Base-by-base conservation (phyloP, 2,888 invertebrate species). In the Chrysolina oricalcia region DNA sequence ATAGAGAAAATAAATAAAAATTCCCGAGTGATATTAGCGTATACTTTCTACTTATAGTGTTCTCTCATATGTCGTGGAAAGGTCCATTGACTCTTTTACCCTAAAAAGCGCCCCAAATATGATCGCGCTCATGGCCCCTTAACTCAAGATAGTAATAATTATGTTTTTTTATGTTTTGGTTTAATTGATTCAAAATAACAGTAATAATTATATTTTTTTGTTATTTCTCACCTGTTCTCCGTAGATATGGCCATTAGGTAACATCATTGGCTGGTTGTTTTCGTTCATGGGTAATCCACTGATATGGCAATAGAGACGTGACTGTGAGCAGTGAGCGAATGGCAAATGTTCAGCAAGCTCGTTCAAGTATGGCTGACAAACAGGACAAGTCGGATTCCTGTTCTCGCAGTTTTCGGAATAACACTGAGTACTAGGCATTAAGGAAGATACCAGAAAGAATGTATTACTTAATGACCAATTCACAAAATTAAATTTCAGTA, bases 241-340 rank as follows among this genome's bases (percentile, higher is more conserved):
- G 87, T 98, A 99, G 75, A 99, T 98, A 89, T 97, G 96, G 72
- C 99, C 99, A 90, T 99, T 99, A 78, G 99, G 99, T 89, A 99
- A 92, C 94, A 98, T 97, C 95, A 99, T 96, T 13, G 98, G 98
- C 83, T 97, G 97, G 90, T 99, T 98, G 89, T 99, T 96, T 88
- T 99, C 98, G 90, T 99, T 98, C 85, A 99, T 92, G 65, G 97
- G 95, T 83, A 95, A 92, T 40, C 97, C 96, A 76, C 96, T 96
- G 83, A 98, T 94, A 86, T 93, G 92, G 89, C 99, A 99, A 85
- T 98, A 96, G 71, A 98, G 93, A 71, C 97, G 93, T 79, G 98
- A 98, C 89, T 98, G 98, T 70, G 97, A 96, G 89, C 97, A 97
- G 90, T 99, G 98, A 78, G 99, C 98, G 89, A 94, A 96, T 77